phyloP scores from a whole-genome alignment of 2,888 invertebrate species.

The Synergus gifuensis region DNA sequence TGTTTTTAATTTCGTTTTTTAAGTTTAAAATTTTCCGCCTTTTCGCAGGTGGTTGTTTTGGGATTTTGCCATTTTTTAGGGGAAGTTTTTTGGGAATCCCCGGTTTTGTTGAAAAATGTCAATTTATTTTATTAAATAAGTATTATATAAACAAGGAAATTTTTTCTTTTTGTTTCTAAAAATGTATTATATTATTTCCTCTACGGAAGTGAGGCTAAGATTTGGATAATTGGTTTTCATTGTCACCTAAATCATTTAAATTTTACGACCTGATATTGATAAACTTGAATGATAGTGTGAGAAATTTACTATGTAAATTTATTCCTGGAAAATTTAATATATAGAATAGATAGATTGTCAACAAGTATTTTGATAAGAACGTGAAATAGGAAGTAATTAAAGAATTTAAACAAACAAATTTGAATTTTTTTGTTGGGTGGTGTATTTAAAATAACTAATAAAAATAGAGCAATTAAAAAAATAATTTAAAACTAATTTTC shows the following conservation, averaged over 20 bases:
- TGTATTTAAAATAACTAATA: no score
- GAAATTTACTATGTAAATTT: conserved; percentile 16
- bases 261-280: not conserved
- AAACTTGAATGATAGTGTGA: not conserved
- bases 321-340: not conserved
- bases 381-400: not conserved
- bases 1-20: not conserved
- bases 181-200: not conserved
- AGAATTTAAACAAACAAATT: not conserved
- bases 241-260: not conserved
- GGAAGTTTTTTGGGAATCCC: no score
- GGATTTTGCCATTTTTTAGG: no score
- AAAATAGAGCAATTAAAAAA: no score
- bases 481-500: no score
- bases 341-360: not conserved
- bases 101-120: no score
- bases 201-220: not conserved
- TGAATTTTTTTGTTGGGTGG: no score
- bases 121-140: not conserved
- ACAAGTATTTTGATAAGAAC: not conserved
- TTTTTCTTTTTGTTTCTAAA: not conserved
- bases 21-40: not conserved
- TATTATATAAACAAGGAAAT: no score
- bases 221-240: not conserved
- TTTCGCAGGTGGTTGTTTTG: no score